These are phyloP conservation scores for Drosophila sturtevanti DNA, from an alignment of 1,140 invertebrate genomes.

Conservation along the genomic window DNA sequence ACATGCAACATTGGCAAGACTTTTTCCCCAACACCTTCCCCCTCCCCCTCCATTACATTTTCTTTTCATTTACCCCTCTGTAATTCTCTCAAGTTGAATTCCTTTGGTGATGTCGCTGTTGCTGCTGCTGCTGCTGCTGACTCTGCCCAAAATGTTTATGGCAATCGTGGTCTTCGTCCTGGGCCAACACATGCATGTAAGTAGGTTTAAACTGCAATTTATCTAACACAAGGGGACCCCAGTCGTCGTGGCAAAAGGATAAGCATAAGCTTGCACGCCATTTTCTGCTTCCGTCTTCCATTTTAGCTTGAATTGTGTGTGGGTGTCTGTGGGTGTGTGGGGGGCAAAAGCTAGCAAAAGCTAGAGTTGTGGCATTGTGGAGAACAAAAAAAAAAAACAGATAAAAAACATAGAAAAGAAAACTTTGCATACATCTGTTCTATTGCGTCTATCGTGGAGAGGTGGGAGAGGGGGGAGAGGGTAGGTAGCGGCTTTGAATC, in stretches of 20 bases:
- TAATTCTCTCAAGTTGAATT: neutral
- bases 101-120: neutral
- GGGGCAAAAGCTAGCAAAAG: conserved; percentile 30
- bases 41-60: neutral
- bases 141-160: conserved; percentile 59
- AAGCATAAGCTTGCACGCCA: conserved; percentile 75
- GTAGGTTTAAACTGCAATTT: conserved; percentile 79
- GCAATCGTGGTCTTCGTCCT: conserved; percentile 41
- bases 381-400: no score
- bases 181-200: conserved; percentile 71
- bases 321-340: conserved; percentile 1
- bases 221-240: conserved; percentile 66
- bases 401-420: no score
- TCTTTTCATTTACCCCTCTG: conserved; percentile 35
- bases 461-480: neutral
- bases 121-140: conserved; percentile 39
- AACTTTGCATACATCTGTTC: conserved; percentile 58
- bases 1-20: conserved; percentile 57
- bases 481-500: conserved; percentile 61
- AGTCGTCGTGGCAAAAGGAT: conserved; percentile 61
- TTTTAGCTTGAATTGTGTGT: conserved; percentile 48
- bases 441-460: neutral
- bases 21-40: conserved; percentile 2
- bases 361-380: no score
- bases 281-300: conserved; percentile 36